phyloP scores from a whole-genome alignment of 64 coral and sea anemone genomes.

The Dendronephthya gigantea region DNA sequence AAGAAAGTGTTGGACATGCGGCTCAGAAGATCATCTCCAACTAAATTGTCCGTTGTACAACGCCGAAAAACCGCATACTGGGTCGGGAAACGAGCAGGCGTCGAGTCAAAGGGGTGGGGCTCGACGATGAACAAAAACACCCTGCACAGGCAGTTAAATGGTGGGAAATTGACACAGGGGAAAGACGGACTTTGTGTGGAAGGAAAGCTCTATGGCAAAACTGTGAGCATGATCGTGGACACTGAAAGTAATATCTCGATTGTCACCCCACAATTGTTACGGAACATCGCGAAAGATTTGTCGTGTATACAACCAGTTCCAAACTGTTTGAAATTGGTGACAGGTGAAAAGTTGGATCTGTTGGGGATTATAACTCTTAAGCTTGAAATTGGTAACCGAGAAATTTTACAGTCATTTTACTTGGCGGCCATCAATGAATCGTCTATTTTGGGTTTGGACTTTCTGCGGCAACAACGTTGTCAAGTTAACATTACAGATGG shows the following conservation, averaged over 20 bases:
- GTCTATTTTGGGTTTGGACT: constrained; percentile 1
- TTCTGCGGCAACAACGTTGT: background rate
- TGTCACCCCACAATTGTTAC: background rate
- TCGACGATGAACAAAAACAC: background rate
- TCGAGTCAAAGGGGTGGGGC: background rate
- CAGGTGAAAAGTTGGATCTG: background rate
- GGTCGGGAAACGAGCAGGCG: background rate
- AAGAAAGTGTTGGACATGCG: background rate
- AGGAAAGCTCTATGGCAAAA: background rate
- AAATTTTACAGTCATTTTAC: background rate
- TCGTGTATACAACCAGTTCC: background rate
- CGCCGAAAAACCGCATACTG: background rate
- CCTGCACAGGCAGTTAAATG: background rate
- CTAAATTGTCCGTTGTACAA: background rate
- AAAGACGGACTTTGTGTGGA: background rate
- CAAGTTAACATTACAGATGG: background rate
- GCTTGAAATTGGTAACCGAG: background rate
- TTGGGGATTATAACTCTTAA: background rate
- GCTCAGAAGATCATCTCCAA: background rate
- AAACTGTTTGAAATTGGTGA: background rate
- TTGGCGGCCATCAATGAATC: background rate
- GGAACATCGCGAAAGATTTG: background rate
- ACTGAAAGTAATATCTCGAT: background rate
- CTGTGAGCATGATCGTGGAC: background rate
- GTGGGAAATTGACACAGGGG: background rate